A percentile compares a stretch with the other conserved stretches of the same genome.
These are phyloP conservation scores for Cancer borealis DNA, from an alignment of 2,888 invertebrate genomes.

Conservation along the genomic window DNA sequence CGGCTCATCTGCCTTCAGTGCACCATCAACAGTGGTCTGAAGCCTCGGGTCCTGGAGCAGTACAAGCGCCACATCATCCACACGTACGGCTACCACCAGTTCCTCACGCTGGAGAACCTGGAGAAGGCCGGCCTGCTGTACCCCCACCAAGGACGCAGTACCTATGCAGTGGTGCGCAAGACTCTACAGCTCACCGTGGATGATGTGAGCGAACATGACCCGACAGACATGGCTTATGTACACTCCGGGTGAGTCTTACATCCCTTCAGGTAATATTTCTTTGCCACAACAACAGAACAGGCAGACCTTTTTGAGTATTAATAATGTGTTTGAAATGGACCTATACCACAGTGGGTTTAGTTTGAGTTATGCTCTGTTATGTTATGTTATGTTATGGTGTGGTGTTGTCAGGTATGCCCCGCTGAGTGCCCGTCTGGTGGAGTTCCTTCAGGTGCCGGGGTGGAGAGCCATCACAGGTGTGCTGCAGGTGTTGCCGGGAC, in stretches of 20 bases:
- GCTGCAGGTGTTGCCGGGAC: slow-evolving; percentile 90
- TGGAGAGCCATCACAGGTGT: slow-evolving; percentile 89
- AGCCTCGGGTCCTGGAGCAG: slow-evolving; percentile 89
- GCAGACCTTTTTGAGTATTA: too few species aligned
- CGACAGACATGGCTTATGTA: slow-evolving; percentile 93
- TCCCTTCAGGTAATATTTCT: background rate
- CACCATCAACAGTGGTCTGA: slow-evolving; percentile 93
- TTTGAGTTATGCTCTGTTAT: background rate
- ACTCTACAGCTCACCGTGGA: slow-evolving; percentile 88
- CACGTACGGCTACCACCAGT: slow-evolving; percentile 92
- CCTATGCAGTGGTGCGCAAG: slow-evolving; percentile 80
- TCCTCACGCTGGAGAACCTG: slow-evolving; percentile 90
- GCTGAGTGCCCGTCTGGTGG: slow-evolving; percentile 91
- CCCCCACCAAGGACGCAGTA: slow-evolving; percentile 83
- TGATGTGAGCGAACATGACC: slow-evolving; percentile 90
- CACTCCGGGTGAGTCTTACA: slow-evolving; percentile 85
- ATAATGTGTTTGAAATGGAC: background rate
- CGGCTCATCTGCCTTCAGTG: slow-evolving; percentile 96
- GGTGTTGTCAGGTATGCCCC: slow-evolving; percentile 88
- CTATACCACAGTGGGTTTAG: background rate
- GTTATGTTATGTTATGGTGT: background rate
- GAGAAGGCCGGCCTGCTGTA: slow-evolving; percentile 92
- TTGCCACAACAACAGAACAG: too few species aligned
- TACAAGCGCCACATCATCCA: slow-evolving; percentile 88
- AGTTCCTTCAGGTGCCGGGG: slow-evolving; percentile 84